Conservation (phyloP, 1,140 invertebrate genomes). For the Trachelipus rathkii region DNA sequence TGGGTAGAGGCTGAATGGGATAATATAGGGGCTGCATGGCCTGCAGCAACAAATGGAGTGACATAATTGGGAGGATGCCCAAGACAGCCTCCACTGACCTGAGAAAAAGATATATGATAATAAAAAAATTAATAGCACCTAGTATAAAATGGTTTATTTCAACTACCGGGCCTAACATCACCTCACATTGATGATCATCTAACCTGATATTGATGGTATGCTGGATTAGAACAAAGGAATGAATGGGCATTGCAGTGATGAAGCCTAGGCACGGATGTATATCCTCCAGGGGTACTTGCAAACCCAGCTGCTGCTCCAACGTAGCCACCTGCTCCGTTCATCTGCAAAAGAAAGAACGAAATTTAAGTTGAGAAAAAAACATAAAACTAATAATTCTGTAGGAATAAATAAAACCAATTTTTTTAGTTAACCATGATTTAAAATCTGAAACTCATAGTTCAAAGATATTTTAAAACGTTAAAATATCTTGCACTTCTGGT, state of each 20-base stretch:
- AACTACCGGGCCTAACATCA: neutral
- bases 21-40: neutral
- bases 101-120: neutral
- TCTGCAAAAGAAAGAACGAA: neutral
- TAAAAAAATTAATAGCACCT: neutral
- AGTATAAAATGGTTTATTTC: neutral
- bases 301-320: neutral
- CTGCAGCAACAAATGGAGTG: neutral
- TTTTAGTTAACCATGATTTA: too few species aligned
- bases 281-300: neutral
- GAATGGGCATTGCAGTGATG: slow-evolving; percentile 3
- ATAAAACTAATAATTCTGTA: neutral
- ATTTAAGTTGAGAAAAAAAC: neutral
- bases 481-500: too few species aligned
- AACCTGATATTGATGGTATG: slow-evolving; percentile 1
- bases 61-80: neutral
- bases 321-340: neutral
- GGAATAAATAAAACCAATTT: neutral
- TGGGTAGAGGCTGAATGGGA: neutral
- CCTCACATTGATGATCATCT: neutral
- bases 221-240: neutral
- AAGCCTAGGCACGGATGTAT: neutral
- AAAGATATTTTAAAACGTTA: too few species aligned
- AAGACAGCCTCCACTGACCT: neutral
- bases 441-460: too few species aligned